phyloP scores from a whole-genome alignment of 1,140 invertebrate genomes.

The Heliconius eleuchia region DNA sequence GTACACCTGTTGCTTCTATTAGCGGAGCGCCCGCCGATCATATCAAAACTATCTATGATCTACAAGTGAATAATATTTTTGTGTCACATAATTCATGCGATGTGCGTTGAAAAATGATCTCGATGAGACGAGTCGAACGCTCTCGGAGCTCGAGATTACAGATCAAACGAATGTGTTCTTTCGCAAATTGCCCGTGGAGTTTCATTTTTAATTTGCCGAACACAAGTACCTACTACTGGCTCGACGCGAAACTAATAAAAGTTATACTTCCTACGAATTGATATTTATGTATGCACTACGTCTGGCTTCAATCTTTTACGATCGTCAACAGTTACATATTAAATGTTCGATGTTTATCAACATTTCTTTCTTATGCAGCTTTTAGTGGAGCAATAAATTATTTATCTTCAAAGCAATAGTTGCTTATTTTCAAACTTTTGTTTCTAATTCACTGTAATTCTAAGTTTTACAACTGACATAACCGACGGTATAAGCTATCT shows the following conservation, averaged over 20 bases:
- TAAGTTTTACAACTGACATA: slow-evolving; percentile 64
- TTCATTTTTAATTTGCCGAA: slow-evolving; percentile 61
- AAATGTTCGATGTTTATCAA: slow-evolving; percentile 81
- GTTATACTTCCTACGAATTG: slow-evolving; percentile 73
- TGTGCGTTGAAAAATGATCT: slow-evolving; percentile 65
- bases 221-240: slow-evolving; percentile 48
- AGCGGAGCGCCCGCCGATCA: slow-evolving; percentile 50
- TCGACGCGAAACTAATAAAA: slow-evolving; percentile 70
- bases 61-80: slow-evolving; percentile 35
- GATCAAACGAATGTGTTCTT: slow-evolving; percentile 61
- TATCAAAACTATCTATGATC: slow-evolving; percentile 47
- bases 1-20: slow-evolving; percentile 76
- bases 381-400: slow-evolving; percentile 78
- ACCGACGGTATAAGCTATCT: slow-evolving; percentile 57
- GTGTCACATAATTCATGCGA: slow-evolving; percentile 57
- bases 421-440: slow-evolving; percentile 78
- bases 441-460: slow-evolving; percentile 65
- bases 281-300: slow-evolving; percentile 71
- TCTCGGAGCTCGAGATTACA: slow-evolving; percentile 47
- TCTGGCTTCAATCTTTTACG: slow-evolving; percentile 78
- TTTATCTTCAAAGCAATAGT: slow-evolving; percentile 75
- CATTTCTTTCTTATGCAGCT: slow-evolving; percentile 80
- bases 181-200: slow-evolving; percentile 65
- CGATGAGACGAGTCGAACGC: slow-evolving; percentile 51
- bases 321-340: slow-evolving; percentile 81